Percentiles rank a stretch among this genome's conserved stretches.
phyloP scores from a whole-genome alignment of 2,113 vertebrate genomes.

The Diadophis punctatus region DNA sequence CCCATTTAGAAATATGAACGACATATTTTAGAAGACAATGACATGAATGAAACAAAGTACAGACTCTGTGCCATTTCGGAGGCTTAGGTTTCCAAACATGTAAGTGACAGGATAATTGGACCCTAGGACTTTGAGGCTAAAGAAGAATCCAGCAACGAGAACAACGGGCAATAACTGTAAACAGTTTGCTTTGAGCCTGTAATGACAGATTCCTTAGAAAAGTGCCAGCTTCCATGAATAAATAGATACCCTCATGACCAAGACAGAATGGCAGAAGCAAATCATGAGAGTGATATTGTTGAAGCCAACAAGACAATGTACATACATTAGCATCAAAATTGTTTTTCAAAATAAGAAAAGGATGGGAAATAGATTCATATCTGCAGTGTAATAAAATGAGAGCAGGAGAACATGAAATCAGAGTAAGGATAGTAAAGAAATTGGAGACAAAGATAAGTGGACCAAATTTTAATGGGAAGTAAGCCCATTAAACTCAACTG shows the following conservation, averaged over 20 bases:
- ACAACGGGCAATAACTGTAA: not conserved
- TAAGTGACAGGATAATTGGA: conserved; percentile 2
- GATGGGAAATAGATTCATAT: conserved; percentile 10
- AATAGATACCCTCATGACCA: conserved; percentile 10
- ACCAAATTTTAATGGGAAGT: not conserved
- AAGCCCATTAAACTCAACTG: not conserved
- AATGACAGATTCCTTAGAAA: conserved; percentile 13
- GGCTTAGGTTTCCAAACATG: not conserved
- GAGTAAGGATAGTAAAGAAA: not conserved
- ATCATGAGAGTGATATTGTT: not conserved
- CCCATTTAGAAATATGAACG: not conserved
- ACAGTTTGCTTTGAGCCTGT: not conserved
- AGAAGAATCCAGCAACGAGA: conserved; percentile 19
- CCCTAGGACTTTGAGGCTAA: not conserved
- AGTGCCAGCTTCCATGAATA: conserved; percentile 5
- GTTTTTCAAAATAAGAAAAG: conserved; percentile 26
- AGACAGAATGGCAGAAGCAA: not conserved
- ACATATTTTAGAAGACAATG: not conserved
- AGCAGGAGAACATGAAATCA: not conserved
- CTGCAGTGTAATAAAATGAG: conserved; percentile 8
- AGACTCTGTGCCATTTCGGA: not conserved
- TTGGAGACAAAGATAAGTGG: not conserved
- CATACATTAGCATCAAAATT: not conserved
- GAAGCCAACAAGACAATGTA: conserved; percentile 6
- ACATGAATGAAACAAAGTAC: not conserved